These are phyloP conservation scores for Pampusana beccarii DNA, from an alignment of 2,113 vertebrate species.

Conservation along the genomic window DNA sequence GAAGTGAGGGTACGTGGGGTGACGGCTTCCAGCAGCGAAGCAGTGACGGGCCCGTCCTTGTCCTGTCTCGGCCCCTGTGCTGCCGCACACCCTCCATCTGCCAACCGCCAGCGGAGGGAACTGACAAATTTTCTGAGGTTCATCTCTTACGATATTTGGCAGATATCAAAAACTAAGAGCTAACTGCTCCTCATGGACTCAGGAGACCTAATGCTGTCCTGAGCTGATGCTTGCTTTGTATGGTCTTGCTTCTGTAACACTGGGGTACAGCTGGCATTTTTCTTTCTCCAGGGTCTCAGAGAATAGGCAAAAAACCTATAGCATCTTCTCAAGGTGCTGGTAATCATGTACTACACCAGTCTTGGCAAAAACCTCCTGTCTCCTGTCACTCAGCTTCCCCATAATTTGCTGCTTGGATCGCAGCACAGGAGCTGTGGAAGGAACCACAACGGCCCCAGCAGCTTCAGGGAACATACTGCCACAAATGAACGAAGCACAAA, in stretches of 20 bases:
- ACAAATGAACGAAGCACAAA: not conserved
- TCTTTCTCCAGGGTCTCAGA: not conserved
- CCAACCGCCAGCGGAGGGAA: not conserved
- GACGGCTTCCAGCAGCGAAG: not conserved
- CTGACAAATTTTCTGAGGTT: not conserved
- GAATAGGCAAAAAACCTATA: not conserved
- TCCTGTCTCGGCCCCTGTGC: not conserved
- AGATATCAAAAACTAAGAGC: not conserved
- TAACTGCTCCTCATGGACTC: not conserved
- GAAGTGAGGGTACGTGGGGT: not conserved
- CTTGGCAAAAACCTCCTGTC: not conserved
- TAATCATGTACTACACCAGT: not conserved
- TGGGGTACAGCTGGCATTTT: not conserved
- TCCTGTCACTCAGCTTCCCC: not conserved
- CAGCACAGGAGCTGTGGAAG: not conserved
- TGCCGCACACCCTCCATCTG: not conserved
- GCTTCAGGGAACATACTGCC: not conserved
- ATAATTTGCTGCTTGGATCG: not conserved
- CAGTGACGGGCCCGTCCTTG: not conserved
- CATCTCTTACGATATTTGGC: not conserved
- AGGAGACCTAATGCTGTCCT: not conserved
- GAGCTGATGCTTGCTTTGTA: not conserved
- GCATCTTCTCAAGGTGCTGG: not conserved
- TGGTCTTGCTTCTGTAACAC: not conserved
- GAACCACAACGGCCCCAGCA: not conserved